These are phyloP conservation scores for Drosophila persimilis DNA, from an alignment of 1,140 invertebrate species.

Conservation along the genomic window DNA sequence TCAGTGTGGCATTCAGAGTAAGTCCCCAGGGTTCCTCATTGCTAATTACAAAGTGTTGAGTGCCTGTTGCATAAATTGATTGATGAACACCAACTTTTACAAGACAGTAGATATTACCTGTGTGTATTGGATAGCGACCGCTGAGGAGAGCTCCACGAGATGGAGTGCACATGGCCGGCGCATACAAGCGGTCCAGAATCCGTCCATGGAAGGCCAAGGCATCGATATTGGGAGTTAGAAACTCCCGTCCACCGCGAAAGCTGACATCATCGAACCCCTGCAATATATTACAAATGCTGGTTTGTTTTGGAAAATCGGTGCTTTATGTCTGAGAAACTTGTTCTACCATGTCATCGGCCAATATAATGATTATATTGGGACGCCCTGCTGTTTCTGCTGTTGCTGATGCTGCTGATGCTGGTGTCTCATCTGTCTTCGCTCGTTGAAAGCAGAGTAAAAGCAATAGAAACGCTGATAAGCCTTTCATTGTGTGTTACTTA, in stretches of 20 bases:
- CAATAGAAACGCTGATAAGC: slow-evolving; percentile 64
- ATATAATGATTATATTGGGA: slow-evolving; percentile 85
- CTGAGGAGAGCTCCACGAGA: slow-evolving; percentile 91
- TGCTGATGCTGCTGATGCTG: not conserved
- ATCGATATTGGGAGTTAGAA: slow-evolving; percentile 93
- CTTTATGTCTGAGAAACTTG: slow-evolving; percentile 27
- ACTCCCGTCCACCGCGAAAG: slow-evolving; percentile 93
- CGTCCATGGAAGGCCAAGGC: slow-evolving; percentile 90
- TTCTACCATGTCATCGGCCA: slow-evolving; percentile 86
- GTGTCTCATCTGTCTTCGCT: slow-evolving; percentile 33
- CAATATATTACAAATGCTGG: slow-evolving; percentile 1
- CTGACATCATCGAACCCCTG: slow-evolving; percentile 96
- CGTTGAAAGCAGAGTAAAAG: slow-evolving; percentile 42
- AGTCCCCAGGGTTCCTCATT: slow-evolving; percentile 90
- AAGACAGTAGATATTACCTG: slow-evolving; percentile 84
- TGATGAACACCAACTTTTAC: not conserved
- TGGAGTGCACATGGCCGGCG: slow-evolving; percentile 90
- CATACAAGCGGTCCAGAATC: slow-evolving; percentile 90
- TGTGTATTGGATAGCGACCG: slow-evolving; percentile 92
- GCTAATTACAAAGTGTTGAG: slow-evolving; percentile 90
- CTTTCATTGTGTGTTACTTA: slow-evolving; percentile 44
- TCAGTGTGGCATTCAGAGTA: slow-evolving; percentile 87
- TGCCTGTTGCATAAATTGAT: slow-evolving; percentile 84
- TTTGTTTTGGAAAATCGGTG: slow-evolving; percentile 4
- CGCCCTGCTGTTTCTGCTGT: slow-evolving; percentile 25